Evolutionary conservation across 1,140 invertebrate species (phyloP), one percentile per base, ranked within the genome.

Genomic region (Diplogasteroides magnus): DNA sequence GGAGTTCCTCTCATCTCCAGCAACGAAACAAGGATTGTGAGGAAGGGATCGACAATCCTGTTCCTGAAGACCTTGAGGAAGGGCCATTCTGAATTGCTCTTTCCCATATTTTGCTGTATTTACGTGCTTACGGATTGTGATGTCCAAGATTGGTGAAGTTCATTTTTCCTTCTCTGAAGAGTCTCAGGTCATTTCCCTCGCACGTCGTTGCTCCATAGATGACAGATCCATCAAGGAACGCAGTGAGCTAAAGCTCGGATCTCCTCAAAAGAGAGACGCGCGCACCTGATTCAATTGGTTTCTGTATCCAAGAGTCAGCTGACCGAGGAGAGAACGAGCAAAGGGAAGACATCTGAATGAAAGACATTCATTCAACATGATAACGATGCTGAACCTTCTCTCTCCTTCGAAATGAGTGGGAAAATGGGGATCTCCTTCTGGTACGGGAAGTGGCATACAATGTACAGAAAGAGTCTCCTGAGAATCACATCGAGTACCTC

Each of bases 1-100:
- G 82, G 94, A 94, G 2, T 95, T 93, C 62, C 62, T 87, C 80
- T 93, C 92, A 85, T 96, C 93, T 79, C 93, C 90, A 90, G 77
- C 81, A 13, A 85, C 70, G 61, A 85, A 83, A 31, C 80, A 82
- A 13, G 81, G 76, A 56, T 77, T 72, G 31, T 60, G 63, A 14
- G 76, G 75, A 29, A 66, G 64, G 25, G 76, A 79, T 15, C 80
- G 68, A 55, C 81, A 82, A 67, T 82, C 81, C 63, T 83, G 67
- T 59, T 76, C 37, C 19, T 48, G 37, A 11, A 11, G 6, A 19
- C 37, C 37, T 48, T 48, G 37, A 48, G 37, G 37, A 11, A 48
- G 37, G 37, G 37, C 37, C 37, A 48, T 48, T 19, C 37, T 48
- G 37, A 11, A 19, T 11, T 48, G 19, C 37, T 6, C 6, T 48